Base-by-base conservation (phyloP, 2,888 invertebrate genomes). In the Odontothrips loti region DNA sequence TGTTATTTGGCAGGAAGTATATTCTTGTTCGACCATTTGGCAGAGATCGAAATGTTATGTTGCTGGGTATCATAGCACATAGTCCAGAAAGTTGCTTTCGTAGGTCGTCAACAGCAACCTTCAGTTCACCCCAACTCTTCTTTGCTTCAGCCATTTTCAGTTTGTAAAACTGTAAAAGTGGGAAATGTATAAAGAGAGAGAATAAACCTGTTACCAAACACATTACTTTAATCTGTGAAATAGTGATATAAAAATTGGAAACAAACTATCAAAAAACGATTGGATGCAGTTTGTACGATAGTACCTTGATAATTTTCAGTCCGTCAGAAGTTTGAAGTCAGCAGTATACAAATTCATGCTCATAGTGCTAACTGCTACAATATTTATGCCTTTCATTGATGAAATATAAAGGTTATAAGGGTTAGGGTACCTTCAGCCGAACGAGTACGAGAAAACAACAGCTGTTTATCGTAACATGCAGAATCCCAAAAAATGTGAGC, bases 1-100 rank as follows among this genome's bases (percentile, higher is more conserved):
- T 93, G 0, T 95, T 95, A 34, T 95, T 94, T 84, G 96, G 94
- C 83, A 98, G 90, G 87, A 97, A 98, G 87, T 97, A 98, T 85
- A 97, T 93, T 85, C 96, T 91, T 17, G 92, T 94, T 84, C 94
- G 91, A 58, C 94, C 95, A 88, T 94, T 95, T 81, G 91, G 90
- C 63, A 96, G 89, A 47, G 91, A 92, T 82, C 95, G 91, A 88
- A 96, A 96, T 51, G 93, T 92, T 84, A 96, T 92, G 80, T 94
- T 93, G 84, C 93, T 93, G 0, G 96, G 96, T 29, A 95, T 93
- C 90, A 95, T 93, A 0, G 93, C 92, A 0, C 95, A 95, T 63
- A 95, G 88, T 81, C 92, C 92, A 2, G 94, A 93, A 82, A 96
- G 87, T 85, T 94, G 93, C 84, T 94, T 92, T 20, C 96, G 89